Evolutionary conservation across 37 sponge, comb jelly and placozoan species (phyloP).

Genomic region (Geodia barretti): DNA sequence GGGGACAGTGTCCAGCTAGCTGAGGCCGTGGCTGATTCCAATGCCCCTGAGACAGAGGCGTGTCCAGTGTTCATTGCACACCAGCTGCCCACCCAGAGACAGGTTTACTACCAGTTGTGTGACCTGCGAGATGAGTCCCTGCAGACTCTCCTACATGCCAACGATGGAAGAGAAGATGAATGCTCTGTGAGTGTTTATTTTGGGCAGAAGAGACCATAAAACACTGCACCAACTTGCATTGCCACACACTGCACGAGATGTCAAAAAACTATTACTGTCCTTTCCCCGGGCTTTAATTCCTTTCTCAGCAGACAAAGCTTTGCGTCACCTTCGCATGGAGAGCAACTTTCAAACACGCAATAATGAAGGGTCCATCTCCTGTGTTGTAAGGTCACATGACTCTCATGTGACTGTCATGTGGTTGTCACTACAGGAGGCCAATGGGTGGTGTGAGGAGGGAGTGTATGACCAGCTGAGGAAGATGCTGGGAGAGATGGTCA

Average conservation of each 20-base stretch:
- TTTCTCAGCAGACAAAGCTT: too few relatives aligned
- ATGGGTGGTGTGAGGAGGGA: constrained; percentile 42
- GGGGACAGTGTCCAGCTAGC: neutral
- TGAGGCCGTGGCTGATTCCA: neutral
- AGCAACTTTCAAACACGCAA: too few relatives aligned
- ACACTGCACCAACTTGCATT: too few relatives aligned
- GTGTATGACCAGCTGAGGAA: constrained; percentile 39
- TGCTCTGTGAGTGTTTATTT: constrained; percentile 72
- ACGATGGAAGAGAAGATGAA: constrained; percentile 65
- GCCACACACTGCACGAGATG: too few relatives aligned
- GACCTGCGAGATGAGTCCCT: constrained; percentile 57
- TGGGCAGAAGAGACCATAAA: too few relatives aligned
- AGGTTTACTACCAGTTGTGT: constrained; percentile 72
- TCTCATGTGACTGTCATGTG: too few relatives aligned
- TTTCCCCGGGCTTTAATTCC: too few relatives aligned
- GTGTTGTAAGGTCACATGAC: too few relatives aligned
- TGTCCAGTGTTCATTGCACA: constrained; percentile 29
- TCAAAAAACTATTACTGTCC: too few relatives aligned
- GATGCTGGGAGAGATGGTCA: neutral
- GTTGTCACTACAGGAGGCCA: constrained; percentile 10
- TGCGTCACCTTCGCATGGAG: too few relatives aligned
- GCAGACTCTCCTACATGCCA: constrained; percentile 53
- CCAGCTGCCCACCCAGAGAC: constrained; percentile 54
- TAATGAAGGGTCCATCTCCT: too few relatives aligned
- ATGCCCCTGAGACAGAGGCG: neutral